phyloP scores from a whole-genome alignment of 2,888 invertebrate genomes.

The Mythimna impura region DNA sequence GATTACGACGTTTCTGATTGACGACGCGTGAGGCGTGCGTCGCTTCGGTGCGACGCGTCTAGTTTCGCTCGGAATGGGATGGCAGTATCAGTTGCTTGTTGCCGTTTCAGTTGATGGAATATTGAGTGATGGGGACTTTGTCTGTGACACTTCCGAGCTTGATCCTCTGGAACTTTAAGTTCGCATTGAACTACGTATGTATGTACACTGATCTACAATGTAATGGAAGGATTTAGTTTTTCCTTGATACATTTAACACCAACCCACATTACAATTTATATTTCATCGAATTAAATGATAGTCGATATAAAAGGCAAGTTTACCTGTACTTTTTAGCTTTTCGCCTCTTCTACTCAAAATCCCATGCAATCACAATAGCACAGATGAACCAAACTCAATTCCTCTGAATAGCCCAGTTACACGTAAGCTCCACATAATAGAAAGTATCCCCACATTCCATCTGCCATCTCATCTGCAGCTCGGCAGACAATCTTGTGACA shows the following conservation, averaged over 20 bases:
- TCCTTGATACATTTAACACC: neutral
- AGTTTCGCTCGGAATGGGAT: conserved; percentile 36
- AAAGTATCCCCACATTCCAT: conserved; percentile 45
- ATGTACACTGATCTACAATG: no score
- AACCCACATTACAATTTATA: neutral
- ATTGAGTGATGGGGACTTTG: conserved; percentile 46
- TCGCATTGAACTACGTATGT: neutral
- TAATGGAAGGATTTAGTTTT: neutral
- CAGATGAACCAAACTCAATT: conserved; percentile 57
- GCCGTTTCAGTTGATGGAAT: conserved; percentile 53
- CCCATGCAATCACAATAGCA: conserved; percentile 44
- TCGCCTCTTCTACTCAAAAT: conserved; percentile 31
- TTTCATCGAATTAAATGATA: neutral
- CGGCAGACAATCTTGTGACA: conserved; percentile 59
- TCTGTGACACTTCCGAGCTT: conserved; percentile 8
- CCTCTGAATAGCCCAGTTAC: conserved; percentile 48
- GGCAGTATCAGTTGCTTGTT: conserved; percentile 50
- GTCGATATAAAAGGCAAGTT: neutral
- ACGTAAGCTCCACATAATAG: conserved; percentile 56
- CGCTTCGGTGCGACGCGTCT: conserved; percentile 38
- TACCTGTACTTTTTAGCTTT: neutral
- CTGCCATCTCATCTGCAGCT: conserved; percentile 54
- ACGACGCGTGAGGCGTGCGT: conserved; percentile 66
- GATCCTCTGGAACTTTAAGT: conserved; percentile 2
- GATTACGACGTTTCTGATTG: conserved; percentile 79